phyloP scores from a whole-genome alignment of 2,888 invertebrate genomes.

The Sesia bembeciformis region DNA sequence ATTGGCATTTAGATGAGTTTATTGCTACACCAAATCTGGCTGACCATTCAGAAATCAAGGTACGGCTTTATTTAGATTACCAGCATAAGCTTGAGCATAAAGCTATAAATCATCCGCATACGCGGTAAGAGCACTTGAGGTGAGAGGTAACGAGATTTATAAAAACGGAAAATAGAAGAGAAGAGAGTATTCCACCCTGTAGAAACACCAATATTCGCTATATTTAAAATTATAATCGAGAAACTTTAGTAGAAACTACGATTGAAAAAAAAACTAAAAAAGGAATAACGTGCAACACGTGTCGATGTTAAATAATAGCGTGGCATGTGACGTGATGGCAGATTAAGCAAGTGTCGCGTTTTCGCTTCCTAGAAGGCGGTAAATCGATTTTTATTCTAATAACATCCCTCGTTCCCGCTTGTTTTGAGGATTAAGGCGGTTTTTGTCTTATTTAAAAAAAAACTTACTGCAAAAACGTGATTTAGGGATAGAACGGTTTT shows the following conservation, averaged over 20 bases:
- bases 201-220: no score
- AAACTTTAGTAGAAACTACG: neutral
- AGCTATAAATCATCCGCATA: no score
- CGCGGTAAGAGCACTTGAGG: no score
- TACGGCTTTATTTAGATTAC: no score
- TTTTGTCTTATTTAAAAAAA: neutral
- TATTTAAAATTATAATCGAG: neutral
- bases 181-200: no score
- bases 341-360: constrained; percentile 65
- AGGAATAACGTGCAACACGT: constrained; percentile 40
- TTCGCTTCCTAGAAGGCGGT: constrained; percentile 50
- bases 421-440: constrained; percentile 45
- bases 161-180: no score
- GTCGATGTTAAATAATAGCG: constrained; percentile 49
- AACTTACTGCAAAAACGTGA: neutral
- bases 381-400: constrained; percentile 43
- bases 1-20: no score
- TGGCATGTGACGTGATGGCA: constrained; percentile 47
- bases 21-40: no score
- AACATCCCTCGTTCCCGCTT: constrained; percentile 27
- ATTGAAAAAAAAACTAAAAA: constrained; percentile 1
- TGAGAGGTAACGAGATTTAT: no score
- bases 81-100: no score
- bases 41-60: no score
- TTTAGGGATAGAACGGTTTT: constrained; percentile 1